A percentile compares a stretch with the other conserved stretches of the same genome.
Evolutionary conservation across 2,888 invertebrate genomes (phyloP).

Genomic region (Syrista parreyssii): DNA sequence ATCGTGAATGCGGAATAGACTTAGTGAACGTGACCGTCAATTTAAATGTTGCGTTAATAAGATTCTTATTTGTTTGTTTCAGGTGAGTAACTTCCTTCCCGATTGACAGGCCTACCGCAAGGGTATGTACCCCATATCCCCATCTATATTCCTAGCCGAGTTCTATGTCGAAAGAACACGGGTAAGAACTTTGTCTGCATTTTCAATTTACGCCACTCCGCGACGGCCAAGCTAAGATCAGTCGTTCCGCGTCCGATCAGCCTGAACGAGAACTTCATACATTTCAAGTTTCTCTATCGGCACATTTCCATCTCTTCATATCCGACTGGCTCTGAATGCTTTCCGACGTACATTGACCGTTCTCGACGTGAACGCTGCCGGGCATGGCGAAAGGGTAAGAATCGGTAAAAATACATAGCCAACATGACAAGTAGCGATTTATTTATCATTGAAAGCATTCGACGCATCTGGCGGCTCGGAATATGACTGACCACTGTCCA

Average conservation of each 20-base stretch:
- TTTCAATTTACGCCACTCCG: conserved; percentile 1
- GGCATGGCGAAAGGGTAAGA: neutral
- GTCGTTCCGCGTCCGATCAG: neutral
- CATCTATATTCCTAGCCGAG: conserved; percentile 10
- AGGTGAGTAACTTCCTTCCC: conserved; percentile 44
- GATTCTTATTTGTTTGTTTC: conserved; percentile 40
- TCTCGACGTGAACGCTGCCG: neutral
- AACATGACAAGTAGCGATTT: neutral
- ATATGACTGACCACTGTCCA: neutral
- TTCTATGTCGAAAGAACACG: conserved; percentile 15
- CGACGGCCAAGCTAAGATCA: neutral
- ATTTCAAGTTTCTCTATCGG: conserved; percentile 2
- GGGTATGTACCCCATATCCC: conserved; percentile 21
- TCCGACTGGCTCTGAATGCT: neutral
- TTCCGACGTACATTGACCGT: neutral
- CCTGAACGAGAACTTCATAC: neutral
- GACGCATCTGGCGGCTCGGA: neutral
- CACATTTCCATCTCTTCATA: conserved; percentile 1
- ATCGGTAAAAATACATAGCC: neutral
- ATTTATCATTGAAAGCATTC: neutral
- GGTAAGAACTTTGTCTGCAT: conserved; percentile 25
- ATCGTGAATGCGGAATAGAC: neutral
- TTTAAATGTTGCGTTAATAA: neutral
- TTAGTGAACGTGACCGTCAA: neutral
- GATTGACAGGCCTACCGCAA: conserved; percentile 15